Evolutionary conservation across 2,888 invertebrate genomes (phyloP), one percentile per base, ranked within the genome.

Genomic region (Leucozona laternaria): DNA sequence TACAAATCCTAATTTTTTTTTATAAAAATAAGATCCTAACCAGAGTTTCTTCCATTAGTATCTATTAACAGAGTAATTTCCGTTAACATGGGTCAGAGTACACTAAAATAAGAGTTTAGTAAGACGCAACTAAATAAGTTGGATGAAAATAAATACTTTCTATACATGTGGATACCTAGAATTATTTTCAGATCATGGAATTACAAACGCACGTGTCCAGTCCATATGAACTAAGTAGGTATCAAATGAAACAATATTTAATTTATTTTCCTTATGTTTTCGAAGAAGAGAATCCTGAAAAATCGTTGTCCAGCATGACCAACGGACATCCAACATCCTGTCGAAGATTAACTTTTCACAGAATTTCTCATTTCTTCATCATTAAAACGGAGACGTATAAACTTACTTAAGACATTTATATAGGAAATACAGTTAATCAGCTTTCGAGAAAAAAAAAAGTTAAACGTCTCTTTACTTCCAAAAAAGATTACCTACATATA

Each of bases 361-460:
- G 25, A 57, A 71, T 43, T 68, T 28, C 11, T 31, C 22, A n/a
- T 34, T 22, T 20, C 25, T 13, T 28, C 37, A 58, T 64, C 64
- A 75, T 50, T 64, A 50, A 45, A 50, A 40, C 31, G 20, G 25
- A 25, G 31, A 78, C 58, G 11, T 64, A 8, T n/a, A n/a, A n/a
- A n/a, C n/a, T 11, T 28, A 66, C 48, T 64, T 37, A 71, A 76
- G 68, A 78, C 25, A 50, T 50, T 50, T 75, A 76, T 31, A 55
- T n/a, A 72, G 31, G 20, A 62, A 82, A 75, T 53, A 68, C 68
- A 79, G 70, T 75, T 82, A 82, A 81, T 86, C 78, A 86, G 81
- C 82, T 86, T 82, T 86, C 8, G 20, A 25, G 28, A 34, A 55
- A 73, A 45, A 58, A 55, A 75, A 78, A 82, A 60, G 8, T 66